These are phyloP conservation scores for Alligator sinensis DNA, from an alignment of 2,113 vertebrate species.

Conservation along the genomic window DNA sequence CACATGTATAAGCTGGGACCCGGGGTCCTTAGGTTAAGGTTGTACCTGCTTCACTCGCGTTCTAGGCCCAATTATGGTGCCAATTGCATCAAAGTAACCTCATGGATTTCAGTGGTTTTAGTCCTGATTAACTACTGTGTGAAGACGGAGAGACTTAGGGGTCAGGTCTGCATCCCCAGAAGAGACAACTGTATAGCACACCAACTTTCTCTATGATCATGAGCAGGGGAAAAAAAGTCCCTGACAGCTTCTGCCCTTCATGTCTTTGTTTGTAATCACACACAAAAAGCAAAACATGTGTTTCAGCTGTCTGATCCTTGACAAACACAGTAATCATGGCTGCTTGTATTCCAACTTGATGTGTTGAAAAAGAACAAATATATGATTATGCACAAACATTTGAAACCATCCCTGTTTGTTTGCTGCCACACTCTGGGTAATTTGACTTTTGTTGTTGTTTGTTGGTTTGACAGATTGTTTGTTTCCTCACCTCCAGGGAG, in stretches of 20 bases:
- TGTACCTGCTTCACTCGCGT: not conserved
- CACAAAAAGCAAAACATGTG: not conserved
- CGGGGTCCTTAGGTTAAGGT: not conserved
- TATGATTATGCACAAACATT: not conserved
- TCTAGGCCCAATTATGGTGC: not conserved
- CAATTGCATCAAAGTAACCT: not conserved
- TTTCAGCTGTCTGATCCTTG: not conserved
- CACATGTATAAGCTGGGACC: not conserved
- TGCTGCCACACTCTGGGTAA: not conserved
- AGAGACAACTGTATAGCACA: no score
- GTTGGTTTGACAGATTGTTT: not conserved
- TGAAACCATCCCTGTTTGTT: not conserved
- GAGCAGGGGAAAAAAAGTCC: not conserved
- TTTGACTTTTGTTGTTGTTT: not conserved
- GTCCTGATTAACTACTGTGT: not conserved
- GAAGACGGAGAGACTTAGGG: not conserved
- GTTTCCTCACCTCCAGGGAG: not conserved
- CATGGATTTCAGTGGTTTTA: not conserved
- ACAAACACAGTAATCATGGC: not conserved
- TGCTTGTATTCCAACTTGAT: not conserved
- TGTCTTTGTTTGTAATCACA: not conserved
- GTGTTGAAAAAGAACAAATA: not conserved
- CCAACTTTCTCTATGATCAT: not conserved
- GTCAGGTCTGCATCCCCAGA: not conserved
- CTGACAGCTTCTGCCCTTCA: not conserved